Evolutionary conservation across 2,888 invertebrate species (phyloP).

Genomic region (Lucinisca nassula): DNA sequence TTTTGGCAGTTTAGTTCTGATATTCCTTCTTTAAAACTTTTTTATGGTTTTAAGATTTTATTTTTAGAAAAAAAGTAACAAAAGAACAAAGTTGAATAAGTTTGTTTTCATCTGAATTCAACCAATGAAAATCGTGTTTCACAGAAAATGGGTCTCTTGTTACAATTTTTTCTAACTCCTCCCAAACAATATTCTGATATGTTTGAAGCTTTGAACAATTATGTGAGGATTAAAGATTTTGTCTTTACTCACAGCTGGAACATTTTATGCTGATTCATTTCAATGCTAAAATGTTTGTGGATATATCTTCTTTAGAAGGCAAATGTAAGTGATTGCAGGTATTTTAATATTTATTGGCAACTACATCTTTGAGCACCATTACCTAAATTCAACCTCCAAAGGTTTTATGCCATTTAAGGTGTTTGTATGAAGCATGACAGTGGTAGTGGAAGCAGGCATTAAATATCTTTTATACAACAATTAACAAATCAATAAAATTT

Average conservation of each 20-base stretch:
- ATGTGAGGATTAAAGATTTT: background rate
- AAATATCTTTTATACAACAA: too few relatives aligned
- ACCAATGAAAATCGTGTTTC: conserved; percentile 2
- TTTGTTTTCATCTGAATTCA: conserved; percentile 6
- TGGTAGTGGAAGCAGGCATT: too few relatives aligned
- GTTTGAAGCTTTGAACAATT: background rate
- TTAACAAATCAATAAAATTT: too few relatives aligned
- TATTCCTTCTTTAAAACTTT: too few relatives aligned
- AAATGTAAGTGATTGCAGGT: background rate
- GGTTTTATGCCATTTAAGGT: too few relatives aligned
- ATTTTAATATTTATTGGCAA: too few relatives aligned
- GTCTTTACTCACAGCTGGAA: background rate
- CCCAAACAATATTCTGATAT: conserved; percentile 15
- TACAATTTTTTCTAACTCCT: background rate
- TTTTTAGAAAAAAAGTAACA: background rate
- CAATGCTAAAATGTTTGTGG: background rate
- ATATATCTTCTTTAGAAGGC: background rate
- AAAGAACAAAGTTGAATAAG: background rate
- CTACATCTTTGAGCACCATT: too few relatives aligned
- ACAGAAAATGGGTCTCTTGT: conserved; percentile 1
- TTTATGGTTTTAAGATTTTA: background rate
- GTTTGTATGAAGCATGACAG: too few relatives aligned
- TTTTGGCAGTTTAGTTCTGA: too few relatives aligned
- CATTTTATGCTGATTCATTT: background rate
- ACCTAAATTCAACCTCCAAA: too few relatives aligned